These are phyloP conservation scores for Oegoconia quadripuncta DNA, from an alignment of 2,888 invertebrate genomes.

Conservation along the genomic window DNA sequence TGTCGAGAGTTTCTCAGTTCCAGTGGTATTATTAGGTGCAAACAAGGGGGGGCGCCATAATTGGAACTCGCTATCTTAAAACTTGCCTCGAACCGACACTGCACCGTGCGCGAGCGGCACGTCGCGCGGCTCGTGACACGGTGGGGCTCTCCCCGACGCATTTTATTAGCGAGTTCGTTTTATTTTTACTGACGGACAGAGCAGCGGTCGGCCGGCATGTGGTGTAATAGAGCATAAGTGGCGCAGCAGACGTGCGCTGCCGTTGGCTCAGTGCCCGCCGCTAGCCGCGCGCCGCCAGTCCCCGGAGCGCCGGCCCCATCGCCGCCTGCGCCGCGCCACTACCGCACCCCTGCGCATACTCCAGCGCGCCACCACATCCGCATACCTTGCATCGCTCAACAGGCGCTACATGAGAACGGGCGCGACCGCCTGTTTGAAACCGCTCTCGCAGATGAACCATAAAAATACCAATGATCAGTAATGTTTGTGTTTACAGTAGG, in stretches of 20 bases:
- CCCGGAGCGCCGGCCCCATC: conserved; percentile 59
- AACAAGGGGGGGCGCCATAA: no score
- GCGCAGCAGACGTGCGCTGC: conserved; percentile 43
- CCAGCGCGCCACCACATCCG: conserved; percentile 12
- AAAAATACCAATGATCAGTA: conserved; percentile 28
- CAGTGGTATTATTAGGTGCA: no score
- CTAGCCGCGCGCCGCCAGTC: conserved; percentile 61
- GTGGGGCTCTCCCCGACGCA: conserved; percentile 32
- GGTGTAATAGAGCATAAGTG: conserved; percentile 66
- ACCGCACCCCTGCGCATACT: conserved; percentile 2
- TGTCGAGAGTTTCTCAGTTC: no score
- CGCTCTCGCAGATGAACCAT: conserved; percentile 9
- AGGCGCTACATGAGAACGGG: conserved; percentile 18
- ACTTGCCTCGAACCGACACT: no score
- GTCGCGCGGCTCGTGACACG: conserved; percentile 21
- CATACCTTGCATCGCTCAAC: conserved; percentile 6
- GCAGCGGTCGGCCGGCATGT: conserved; percentile 41
- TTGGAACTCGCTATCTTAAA: no score
- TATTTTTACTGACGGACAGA: conserved; percentile 57
- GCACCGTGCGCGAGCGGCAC: neutral
- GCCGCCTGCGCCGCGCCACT: conserved; percentile 53
- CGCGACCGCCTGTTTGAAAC: conserved; percentile 7
- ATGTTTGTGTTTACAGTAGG: conserved; percentile 36
- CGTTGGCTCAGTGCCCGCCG: conserved; percentile 69
- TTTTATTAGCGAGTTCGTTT: conserved; percentile 49